Evolutionary conservation across 2,888 invertebrate species (phyloP), one percentile per base, ranked within the genome.

Genomic region (Cantharis nigra): DNA sequence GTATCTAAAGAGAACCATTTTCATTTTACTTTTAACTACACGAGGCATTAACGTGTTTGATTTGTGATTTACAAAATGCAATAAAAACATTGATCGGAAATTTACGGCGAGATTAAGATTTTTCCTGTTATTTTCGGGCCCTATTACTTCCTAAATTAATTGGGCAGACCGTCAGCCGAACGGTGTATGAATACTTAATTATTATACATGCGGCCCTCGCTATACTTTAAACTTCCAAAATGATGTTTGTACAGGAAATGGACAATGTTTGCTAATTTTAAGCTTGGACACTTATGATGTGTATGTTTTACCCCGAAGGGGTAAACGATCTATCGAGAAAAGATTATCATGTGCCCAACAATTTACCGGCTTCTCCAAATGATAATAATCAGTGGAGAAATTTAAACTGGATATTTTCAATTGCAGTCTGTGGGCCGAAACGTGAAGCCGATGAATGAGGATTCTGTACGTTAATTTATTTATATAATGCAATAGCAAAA

Each of bases 21-120:
- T 76, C 73, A 76, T 76, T 76, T 76, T 76, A 70, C 69, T 69
- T 49, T 74, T 63, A 69, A 74, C 74, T 74, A 63, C 69, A 63
- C 23, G 20, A 49, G 7, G 18, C 20, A 67, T 67, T 67, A 67
- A 26, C 65, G 65, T 67, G 65, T 67, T 67, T 23, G 26, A 67
- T 67, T 67, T 67, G 65, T 67, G 26, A 67, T 67, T 20, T 26
- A 67, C 20, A 67, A 64, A 67, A 23, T 11, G 65, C 49, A 49
- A 49, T 49, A 49, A 49, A 49, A 49, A 49, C 5, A n/a, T 49
- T n/a, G 5, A 49, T 49, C 49, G 9, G 49, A 49, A 49, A 49
- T n/a, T 49, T 33, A 33, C 33, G 33, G 13, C 33, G 0, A 11
- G 33, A 33, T 33, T 13, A 33, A 33, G 11, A 33, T 11, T 11